phyloP scores from a whole-genome alignment of 1,140 invertebrate species.

The Phocides pigmalion region DNA sequence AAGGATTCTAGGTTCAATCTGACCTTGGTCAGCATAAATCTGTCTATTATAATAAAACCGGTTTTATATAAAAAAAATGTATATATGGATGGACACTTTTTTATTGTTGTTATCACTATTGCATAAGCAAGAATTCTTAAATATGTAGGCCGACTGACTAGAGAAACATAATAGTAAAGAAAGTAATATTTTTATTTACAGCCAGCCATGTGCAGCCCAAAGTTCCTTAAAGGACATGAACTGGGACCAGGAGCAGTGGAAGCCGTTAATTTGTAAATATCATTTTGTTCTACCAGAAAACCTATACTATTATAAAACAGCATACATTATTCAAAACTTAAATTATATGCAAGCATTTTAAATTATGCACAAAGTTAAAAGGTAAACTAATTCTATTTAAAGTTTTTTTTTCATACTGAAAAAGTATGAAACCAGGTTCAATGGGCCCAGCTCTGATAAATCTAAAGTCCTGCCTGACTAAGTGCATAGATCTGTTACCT shows the following conservation, averaged over 20 bases:
- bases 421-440: too few species aligned
- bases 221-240: slow-evolving; percentile 99
- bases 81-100: too few species aligned
- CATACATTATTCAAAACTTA: neutral
- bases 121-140: too few species aligned
- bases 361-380: slow-evolving; percentile 1
- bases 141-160: too few species aligned
- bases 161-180: too few species aligned
- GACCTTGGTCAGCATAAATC: too few species aligned
- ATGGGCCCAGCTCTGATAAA: neutral
- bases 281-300: slow-evolving; percentile 17
- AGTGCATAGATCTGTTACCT: too few species aligned
- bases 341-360: neutral
- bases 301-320: neutral
- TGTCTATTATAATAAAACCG: too few species aligned
- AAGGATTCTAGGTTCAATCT: too few species aligned
- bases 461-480: too few species aligned
- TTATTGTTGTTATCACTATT: too few species aligned
- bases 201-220: slow-evolving; percentile 98
- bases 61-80: too few species aligned
- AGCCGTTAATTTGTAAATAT: slow-evolving; percentile 89
- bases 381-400: neutral
- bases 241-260: slow-evolving; percentile 99
- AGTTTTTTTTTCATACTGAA: neutral
- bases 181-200: slow-evolving; percentile 43